Base-by-base conservation (phyloP, 2,888 invertebrate species). In the Sarcophaga caerulescens region DNA sequence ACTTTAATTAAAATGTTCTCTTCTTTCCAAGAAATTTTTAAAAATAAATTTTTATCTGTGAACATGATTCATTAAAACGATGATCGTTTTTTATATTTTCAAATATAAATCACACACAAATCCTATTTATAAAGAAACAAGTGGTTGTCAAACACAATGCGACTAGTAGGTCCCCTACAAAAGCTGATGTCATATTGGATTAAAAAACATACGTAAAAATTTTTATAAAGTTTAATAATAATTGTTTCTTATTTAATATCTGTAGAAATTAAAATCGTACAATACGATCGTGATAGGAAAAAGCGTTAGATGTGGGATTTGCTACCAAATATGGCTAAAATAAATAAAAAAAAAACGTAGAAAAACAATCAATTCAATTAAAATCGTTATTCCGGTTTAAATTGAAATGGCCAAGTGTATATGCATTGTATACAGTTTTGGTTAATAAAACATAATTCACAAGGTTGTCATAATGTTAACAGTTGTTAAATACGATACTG, bases 381-480 rank as follows among this genome's bases (percentile, higher is more conserved):
- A 52, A 52, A 52, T 52, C 52, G 5, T 14, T 14, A 52, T 52
- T 14, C 52, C 10, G 44, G 17, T 65, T 84, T 59, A 59, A 68
- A 69, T 74, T 4, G 52, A 76, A 60, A 52, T 60, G 44, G 12
- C 60, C 81, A 82, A 79, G 63, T 66, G 69, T 65, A 14, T 14
- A 6, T 52, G 17, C 17, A 52, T 14, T 52, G 17, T 52, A 52
- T 14, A 63, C 66, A 69, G 47, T 77, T 81, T 76, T 63, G 17
- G 19, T 70, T 52, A 80, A 75, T 52, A 69, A 68, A 81, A 62
- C 12, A 57, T 25, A 73, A 70, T 80, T 74, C 21, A 74, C 86
- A 86, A 86, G 83, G 86, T 81, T 83, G 81, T 81, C 65, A 25
- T 68, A 66, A 60, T 70, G 23, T 25, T 25, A 21, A 70, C 23